These are phyloP conservation scores for Falco novaeseelandiae DNA, from an alignment of 2,797 vertebrate species.

Conservation along the genomic window DNA sequence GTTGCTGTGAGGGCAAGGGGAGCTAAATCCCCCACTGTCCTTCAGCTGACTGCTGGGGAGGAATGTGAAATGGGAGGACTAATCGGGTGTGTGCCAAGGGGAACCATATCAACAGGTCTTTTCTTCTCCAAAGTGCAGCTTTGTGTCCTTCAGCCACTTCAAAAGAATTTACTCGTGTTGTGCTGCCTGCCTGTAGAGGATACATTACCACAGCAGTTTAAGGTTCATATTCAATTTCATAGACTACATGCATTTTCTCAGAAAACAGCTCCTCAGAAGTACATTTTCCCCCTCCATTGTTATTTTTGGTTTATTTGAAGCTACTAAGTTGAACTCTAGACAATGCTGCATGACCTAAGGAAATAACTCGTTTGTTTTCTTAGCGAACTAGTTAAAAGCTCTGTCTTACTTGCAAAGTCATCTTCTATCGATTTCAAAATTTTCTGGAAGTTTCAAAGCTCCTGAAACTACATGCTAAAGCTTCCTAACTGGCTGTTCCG, in stretches of 20 bases:
- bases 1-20: background rate
- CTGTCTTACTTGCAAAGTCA: background rate
- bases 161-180: background rate
- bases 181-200: background rate
- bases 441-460: background rate
- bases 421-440: background rate
- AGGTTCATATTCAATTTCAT: background rate
- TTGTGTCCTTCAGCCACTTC: background rate
- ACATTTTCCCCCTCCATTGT: background rate
- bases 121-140: background rate
- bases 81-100: background rate
- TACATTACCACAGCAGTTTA: background rate
- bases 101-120: background rate
- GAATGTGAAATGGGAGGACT: conserved; percentile 26
- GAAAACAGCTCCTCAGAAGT: background rate
- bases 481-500: background rate
- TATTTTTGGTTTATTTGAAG: background rate
- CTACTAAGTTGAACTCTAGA: background rate
- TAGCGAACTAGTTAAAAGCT: background rate
- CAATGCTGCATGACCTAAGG: background rate
- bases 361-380: background rate
- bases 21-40: background rate
- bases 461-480: background rate
- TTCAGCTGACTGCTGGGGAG: background rate
- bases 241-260: background rate